Percentiles rank a stretch among this genome's conserved stretches.
phyloP scores from a whole-genome alignment of 2,113 vertebrate genomes.

The Syrrhaptes paradoxus region DNA sequence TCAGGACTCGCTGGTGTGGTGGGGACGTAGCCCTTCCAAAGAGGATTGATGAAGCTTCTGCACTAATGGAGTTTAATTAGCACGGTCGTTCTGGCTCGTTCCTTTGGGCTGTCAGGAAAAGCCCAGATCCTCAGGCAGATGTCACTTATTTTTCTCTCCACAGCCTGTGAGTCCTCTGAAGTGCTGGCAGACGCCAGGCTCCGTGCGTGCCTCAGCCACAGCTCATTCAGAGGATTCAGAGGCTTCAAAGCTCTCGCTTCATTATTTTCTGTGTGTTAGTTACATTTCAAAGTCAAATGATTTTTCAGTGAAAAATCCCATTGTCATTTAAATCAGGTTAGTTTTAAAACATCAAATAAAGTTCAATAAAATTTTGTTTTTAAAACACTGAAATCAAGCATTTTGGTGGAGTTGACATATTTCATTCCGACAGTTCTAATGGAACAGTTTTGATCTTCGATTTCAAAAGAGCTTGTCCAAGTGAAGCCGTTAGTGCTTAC shows the following conservation, averaged over 20 bases:
- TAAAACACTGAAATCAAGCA: not conserved
- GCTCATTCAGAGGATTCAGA: fast-evolving
- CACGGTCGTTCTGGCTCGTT: fast-evolving
- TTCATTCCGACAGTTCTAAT: not conserved
- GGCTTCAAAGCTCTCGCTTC: not conserved
- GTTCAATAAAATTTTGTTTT: constrained; percentile 20
- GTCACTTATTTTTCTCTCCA: not conserved
- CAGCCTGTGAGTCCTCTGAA: not conserved
- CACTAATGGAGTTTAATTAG: not conserved
- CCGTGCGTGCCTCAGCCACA: not conserved
- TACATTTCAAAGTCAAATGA: not conserved
- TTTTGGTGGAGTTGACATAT: not conserved
- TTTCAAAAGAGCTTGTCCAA: constrained; percentile 49
- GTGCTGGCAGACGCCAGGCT: fast-evolving
- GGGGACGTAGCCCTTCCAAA: not conserved
- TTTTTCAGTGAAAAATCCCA: not conserved
- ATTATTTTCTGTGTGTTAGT: not conserved
- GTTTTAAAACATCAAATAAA: not conserved
- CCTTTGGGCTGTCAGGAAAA: not conserved
- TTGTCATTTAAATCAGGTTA: not conserved
- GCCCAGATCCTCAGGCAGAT: not conserved
- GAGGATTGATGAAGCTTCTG: not conserved
- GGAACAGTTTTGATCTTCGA: not conserved
- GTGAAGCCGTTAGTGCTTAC: constrained; percentile 7
- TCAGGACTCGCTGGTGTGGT: not conserved